Percentiles rank a stretch among this genome's conserved stretches.
Evolutionary conservation across 2,113 vertebrate genomes (phyloP).

Genomic region (Barbus barbus): DNA sequence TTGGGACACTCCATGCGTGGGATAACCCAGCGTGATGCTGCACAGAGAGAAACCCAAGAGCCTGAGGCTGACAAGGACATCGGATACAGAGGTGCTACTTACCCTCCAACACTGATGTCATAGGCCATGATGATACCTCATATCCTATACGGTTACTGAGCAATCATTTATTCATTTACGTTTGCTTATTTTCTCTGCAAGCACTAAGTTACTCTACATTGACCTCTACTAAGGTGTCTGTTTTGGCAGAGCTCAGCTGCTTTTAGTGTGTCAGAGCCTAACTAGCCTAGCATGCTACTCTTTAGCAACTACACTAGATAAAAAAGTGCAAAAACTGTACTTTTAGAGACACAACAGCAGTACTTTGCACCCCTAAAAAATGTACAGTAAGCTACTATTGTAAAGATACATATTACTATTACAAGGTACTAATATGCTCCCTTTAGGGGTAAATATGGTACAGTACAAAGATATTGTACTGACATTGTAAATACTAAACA

Average conservation of each 20-base stretch:
- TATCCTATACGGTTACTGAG: conserved; percentile 65
- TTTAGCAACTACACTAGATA: too few species aligned
- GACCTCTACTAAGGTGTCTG: conserved; percentile 9
- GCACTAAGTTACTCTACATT: background rate
- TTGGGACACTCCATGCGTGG: conserved; percentile 22
- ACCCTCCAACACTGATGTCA: conserved; percentile 66
- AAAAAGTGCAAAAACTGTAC: too few species aligned
- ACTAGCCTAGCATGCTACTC: background rate
- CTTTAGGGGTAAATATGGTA: too few species aligned
- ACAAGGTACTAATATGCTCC: too few species aligned
- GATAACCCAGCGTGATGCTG: conserved; percentile 17
- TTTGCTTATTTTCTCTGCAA: conserved; percentile 61
- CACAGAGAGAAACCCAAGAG: conserved; percentile 56
- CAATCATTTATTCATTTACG: conserved; percentile 73
- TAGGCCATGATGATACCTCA: conserved; percentile 65
- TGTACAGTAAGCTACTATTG: background rate
- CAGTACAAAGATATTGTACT: too few species aligned
- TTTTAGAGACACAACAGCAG: background rate
- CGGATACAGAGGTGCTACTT: conserved; percentile 62
- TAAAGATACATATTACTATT: background rate
- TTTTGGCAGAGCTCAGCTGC: background rate
- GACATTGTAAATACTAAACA: too few species aligned
- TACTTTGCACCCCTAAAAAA: background rate
- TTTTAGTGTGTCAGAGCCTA: background rate
- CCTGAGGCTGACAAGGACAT: conserved; percentile 57